Evolutionary conservation across 2,797 vertebrate species (phyloP).

Genomic region (Anabas testudineus): DNA sequence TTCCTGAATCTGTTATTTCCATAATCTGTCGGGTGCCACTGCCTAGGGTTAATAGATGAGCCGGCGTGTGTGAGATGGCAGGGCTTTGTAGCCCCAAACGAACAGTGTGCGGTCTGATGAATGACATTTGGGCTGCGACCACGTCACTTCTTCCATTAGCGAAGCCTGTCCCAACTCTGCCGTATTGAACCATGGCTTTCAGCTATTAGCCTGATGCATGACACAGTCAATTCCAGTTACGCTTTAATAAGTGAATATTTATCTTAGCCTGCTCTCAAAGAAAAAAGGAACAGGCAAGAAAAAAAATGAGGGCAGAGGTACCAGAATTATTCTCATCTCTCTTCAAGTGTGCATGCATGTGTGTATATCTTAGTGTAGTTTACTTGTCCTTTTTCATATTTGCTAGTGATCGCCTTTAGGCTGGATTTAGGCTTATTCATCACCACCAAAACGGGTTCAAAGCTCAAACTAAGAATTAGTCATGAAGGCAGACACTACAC

Average conservation of each 20-base stretch:
- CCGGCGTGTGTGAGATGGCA: constrained; percentile 90
- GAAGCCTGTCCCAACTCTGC: constrained; percentile 93
- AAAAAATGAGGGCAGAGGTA: constrained; percentile 38
- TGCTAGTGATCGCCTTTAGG: constrained; percentile 35
- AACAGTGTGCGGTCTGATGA: constrained; percentile 94
- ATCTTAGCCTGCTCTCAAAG: constrained; percentile 79
- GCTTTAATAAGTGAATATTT: constrained; percentile 95
- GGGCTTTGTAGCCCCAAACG: constrained; percentile 92
- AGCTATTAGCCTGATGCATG: constrained; percentile 98
- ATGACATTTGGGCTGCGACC: constrained; percentile 91
- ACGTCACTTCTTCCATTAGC: constrained; percentile 99
- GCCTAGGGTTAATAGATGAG: constrained; percentile 92
- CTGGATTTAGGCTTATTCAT: constrained; percentile 45
- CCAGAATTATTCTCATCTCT: constrained; percentile 66
- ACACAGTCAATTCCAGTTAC: constrained; percentile 97
- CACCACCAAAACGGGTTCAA: constrained; percentile 26
- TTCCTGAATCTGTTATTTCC: constrained; percentile 85
- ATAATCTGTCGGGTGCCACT: constrained; percentile 88
- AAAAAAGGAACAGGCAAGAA: constrained; percentile 50
- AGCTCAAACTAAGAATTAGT: neutral
- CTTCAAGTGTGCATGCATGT: constrained; percentile 36
- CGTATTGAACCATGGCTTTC: constrained; percentile 94
- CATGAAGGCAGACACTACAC: neutral
- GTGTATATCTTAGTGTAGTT: constrained; percentile 23
- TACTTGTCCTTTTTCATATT: constrained; percentile 43